Evolutionary conservation across 2,888 invertebrate genomes (phyloP).

Genomic region (Glyphotaelius pellucidus): DNA sequence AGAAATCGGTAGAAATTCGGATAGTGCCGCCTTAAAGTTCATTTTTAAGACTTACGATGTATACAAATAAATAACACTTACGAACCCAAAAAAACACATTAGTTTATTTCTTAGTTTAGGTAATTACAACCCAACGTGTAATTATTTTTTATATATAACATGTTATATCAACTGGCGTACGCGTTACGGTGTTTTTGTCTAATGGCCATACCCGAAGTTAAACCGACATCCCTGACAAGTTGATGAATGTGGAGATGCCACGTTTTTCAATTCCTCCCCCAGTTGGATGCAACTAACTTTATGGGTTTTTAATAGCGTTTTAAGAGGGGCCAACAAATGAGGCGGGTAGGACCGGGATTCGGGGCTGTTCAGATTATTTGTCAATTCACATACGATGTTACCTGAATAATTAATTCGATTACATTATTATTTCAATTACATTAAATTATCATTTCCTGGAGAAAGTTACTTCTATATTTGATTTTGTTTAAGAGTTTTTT

Average conservation of each 20-base stretch:
- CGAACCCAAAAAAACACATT: not conserved
- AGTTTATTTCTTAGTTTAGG: not conserved
- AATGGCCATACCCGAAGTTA: slow-evolving; percentile 11
- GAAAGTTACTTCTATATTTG: not conserved
- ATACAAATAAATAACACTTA: not conserved
- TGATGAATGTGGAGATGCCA: slow-evolving; percentile 61
- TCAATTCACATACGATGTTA: not conserved
- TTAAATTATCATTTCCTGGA: not conserved
- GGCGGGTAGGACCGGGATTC: slow-evolving; percentile 30
- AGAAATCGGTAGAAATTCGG: too few relatives aligned
- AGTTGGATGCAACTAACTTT: slow-evolving; percentile 46
- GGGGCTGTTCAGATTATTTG: slow-evolving; percentile 11
- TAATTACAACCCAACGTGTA: slow-evolving; percentile 30
- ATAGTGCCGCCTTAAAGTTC: too few relatives aligned
- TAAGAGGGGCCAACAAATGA: slow-evolving; percentile 59
- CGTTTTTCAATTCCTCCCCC: slow-evolving; percentile 61
- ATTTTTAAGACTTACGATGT: not conserved
- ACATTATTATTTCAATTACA: not conserved
- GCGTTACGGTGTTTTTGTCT: not conserved
- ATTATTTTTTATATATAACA: slow-evolving; percentile 14
- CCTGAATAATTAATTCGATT: not conserved
- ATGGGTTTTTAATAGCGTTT: slow-evolving; percentile 63
- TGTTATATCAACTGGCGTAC: slow-evolving; percentile 31
- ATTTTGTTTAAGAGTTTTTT: too few relatives aligned
- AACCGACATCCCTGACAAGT: slow-evolving; percentile 37